These are phyloP conservation scores for Phalacrocorax aristotelis DNA, from an alignment of 2,113 vertebrate species.

Conservation along the genomic window DNA sequence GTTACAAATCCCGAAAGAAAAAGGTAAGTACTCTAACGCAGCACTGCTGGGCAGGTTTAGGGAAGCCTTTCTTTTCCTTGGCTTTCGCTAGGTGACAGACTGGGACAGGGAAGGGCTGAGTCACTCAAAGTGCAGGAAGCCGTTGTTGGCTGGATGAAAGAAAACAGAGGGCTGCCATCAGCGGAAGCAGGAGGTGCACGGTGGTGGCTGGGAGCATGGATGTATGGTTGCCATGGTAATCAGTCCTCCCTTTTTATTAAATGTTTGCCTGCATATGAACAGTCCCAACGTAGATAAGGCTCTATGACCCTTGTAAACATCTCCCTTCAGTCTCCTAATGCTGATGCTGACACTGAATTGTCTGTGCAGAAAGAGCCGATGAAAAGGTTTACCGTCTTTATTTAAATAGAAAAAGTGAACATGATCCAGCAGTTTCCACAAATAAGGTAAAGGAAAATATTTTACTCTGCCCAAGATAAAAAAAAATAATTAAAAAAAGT, in stretches of 20 bases:
- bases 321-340: not conserved
- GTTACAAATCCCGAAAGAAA: not conserved
- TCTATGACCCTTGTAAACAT: not conserved
- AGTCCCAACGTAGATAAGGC: not conserved
- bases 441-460: not conserved
- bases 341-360: not conserved
- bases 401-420: not conserved
- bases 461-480: not conserved
- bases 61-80: not conserved
- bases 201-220: not conserved
- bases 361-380: not conserved
- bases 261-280: not conserved
- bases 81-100: not conserved
- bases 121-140: not conserved
- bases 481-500: not conserved
- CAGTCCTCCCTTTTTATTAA: not conserved
- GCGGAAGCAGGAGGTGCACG: not conserved
- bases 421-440: not conserved
- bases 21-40: not conserved
- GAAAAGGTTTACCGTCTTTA: not conserved
- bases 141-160: not conserved
- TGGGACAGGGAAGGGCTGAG: constrained; percentile 30
- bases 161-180: constrained; percentile 22
- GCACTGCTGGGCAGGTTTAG: not conserved
- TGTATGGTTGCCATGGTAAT: not conserved